phyloP scores from a whole-genome alignment of 2,113 vertebrate genomes.

The Nycticebus coucang region DNA sequence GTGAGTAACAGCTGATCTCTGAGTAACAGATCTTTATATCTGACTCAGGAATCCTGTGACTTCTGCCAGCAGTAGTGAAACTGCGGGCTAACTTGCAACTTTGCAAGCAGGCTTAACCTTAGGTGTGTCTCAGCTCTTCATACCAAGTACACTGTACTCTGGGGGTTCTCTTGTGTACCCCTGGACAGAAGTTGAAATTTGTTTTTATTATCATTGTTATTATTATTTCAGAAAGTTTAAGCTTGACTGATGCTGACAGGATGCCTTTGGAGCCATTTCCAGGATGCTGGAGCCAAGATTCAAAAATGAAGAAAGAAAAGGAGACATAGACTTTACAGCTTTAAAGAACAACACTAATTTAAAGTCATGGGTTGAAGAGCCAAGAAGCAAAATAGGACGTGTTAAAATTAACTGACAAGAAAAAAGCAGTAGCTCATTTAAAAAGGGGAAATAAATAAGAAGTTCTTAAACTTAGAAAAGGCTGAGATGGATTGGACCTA shows the following conservation, averaged over 20 bases:
- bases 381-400: neutral
- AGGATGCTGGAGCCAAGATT: constrained; percentile 3
- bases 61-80: neutral
- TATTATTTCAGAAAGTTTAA: neutral
- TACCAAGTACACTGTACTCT: neutral
- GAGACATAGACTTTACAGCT: neutral
- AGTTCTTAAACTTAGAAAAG: neutral
- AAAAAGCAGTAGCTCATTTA: constrained; percentile 32
- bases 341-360: neutral
- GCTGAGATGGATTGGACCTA: neutral
- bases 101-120: neutral
- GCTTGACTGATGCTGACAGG: neutral
- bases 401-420: constrained; percentile 13
- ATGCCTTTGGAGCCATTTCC: neutral
- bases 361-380: neutral
- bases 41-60: neutral
- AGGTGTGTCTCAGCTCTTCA: neutral
- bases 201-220: neutral
- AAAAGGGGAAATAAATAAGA: constrained; percentile 37
- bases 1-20: neutral
- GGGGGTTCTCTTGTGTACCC: neutral
- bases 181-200: neutral
- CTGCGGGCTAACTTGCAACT: neutral
- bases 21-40: neutral
- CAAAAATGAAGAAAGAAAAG: constrained; percentile 9